Conservation (phyloP, 2,113 vertebrate species). For the Pelecanus crispus region DNA sequence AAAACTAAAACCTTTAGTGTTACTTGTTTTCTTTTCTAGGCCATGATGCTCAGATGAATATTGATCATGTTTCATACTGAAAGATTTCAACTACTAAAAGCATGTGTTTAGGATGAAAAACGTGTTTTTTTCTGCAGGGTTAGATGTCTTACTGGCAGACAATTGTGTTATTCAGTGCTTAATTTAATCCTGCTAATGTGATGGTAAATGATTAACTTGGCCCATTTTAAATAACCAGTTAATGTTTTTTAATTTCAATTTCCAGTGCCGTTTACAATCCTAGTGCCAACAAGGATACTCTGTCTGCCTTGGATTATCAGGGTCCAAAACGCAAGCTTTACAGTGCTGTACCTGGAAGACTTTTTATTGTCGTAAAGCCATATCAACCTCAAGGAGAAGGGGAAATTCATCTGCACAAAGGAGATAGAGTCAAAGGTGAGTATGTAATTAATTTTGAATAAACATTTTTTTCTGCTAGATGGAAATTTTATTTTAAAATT, state of each 20-base stretch:
- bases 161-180: not conserved
- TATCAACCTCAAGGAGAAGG: slow-evolving; percentile 90
- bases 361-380: slow-evolving; percentile 87
- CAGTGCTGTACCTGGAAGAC: slow-evolving; percentile 91
- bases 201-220: not conserved
- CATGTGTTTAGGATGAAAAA: not conserved
- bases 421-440: slow-evolving; percentile 94
- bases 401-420: slow-evolving; percentile 91
- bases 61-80: not conserved
- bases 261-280: slow-evolving; percentile 71
- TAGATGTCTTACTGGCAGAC: not conserved
- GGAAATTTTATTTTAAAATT: not conserved
- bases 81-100: not conserved
- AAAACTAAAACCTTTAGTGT: not conserved
- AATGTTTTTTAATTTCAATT: not conserved
- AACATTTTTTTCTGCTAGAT: not conserved
- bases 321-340: slow-evolving; percentile 90
- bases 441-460: not conserved
- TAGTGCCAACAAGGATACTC: slow-evolving; percentile 71
- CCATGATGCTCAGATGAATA: not conserved
- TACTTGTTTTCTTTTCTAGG: not conserved
- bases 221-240: not conserved
- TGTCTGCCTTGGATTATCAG: slow-evolving; percentile 71
- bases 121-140: not conserved
- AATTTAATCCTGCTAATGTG: not conserved